phyloP scores from a whole-genome alignment of 2,888 invertebrate species.

The Temnothorax unifasciatus region DNA sequence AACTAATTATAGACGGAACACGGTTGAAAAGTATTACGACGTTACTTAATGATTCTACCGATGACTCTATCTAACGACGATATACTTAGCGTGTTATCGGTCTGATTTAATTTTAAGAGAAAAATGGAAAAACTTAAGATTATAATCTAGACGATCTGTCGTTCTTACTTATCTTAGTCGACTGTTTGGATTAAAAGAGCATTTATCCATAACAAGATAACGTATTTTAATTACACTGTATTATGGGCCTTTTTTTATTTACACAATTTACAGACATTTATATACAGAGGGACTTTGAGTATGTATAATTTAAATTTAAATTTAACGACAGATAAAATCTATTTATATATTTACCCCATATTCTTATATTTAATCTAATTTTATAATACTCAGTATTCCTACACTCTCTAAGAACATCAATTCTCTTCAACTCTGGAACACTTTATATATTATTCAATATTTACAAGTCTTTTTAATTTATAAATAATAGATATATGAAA shows the following conservation, averaged over 20 bases:
- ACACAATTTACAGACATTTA: neutral
- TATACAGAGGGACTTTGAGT: neutral
- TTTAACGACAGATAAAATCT: neutral
- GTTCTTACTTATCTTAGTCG: neutral
- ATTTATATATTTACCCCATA: neutral
- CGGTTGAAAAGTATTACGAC: neutral
- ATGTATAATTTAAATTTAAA: neutral
- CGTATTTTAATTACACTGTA: neutral
- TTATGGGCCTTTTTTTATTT: neutral
- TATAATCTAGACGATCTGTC: neutral
- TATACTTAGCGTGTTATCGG: neutral
- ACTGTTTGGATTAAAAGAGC: neutral
- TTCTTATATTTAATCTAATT: neutral
- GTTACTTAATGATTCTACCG: neutral
- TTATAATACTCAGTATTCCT: neutral
- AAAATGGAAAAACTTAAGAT: neutral
- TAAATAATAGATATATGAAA: neutral
- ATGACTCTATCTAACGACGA: neutral
- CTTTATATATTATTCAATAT: neutral
- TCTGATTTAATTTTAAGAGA: neutral
- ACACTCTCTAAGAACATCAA: neutral
- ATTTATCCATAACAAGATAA: neutral
- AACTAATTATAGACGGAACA: slow-evolving; percentile 17
- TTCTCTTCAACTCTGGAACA: neutral
- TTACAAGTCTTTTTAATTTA: neutral